Percentiles rank a stretch among this genome's conserved stretches.
Conservation (phyloP, 2,888 invertebrate genomes). For the Sisyra nigra region DNA sequence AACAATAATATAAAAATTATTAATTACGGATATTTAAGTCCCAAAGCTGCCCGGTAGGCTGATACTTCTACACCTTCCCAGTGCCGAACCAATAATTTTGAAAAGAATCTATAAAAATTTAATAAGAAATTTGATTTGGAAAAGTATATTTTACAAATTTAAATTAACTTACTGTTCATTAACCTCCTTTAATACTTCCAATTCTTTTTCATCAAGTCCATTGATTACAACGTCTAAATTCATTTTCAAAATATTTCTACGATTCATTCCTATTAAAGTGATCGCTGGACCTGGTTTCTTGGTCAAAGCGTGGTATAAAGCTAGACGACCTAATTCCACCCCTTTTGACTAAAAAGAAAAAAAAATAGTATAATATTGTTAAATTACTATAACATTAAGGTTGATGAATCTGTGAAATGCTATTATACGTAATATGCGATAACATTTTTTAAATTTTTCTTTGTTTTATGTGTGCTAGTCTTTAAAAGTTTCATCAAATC, state of each 20-base stretch:
- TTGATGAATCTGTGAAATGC: neutral
- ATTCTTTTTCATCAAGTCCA: conserved; percentile 50
- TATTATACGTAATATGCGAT: neutral
- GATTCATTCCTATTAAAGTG: conserved; percentile 64
- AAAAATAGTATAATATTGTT: conserved; percentile 8
- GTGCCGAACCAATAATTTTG: conserved; percentile 28
- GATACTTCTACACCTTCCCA: conserved; percentile 53
- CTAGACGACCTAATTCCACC: conserved; percentile 55
- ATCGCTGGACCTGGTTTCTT: conserved; percentile 39
- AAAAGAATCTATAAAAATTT: conserved; percentile 27
- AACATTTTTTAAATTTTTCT: neutral
- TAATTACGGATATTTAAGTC: conserved; percentile 3
- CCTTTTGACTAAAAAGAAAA: conserved; percentile 28
- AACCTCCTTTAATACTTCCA: conserved; percentile 40
- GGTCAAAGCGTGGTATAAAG: conserved; percentile 45
- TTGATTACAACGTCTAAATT: conserved; percentile 46
- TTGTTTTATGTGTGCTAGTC: neutral
- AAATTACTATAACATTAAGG: conserved; percentile 6
- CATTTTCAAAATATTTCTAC: conserved; percentile 36
- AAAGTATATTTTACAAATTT: conserved; percentile 2
- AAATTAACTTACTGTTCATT: conserved; percentile 36
- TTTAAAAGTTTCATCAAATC: neutral
- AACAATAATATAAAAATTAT: neutral
- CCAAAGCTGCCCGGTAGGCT: conserved; percentile 25
- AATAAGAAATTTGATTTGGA: too few relatives aligned